Evolutionary conservation across 2,113 vertebrate genomes (phyloP).

Genomic region (Mugil cephalus): DNA sequence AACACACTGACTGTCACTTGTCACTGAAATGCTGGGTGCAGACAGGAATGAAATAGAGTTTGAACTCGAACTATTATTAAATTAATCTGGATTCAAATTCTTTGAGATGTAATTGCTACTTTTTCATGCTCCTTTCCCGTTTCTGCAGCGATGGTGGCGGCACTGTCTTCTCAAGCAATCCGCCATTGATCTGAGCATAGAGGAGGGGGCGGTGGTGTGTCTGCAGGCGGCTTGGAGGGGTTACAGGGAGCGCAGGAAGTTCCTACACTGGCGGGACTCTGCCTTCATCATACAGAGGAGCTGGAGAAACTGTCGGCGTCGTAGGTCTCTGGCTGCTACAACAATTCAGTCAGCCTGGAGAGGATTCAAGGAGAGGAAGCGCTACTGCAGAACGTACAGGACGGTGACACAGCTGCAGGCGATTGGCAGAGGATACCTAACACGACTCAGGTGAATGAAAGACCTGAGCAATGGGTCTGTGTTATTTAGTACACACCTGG

Average conservation of each 20-base stretch:
- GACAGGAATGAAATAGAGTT: no score
- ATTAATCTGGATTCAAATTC: no score
- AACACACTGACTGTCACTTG: no score
- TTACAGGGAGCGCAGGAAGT: conserved; percentile 83
- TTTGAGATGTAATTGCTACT: no score
- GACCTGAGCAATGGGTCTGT: background rate
- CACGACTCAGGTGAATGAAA: conserved; percentile 86
- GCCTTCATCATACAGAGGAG: conserved; percentile 88
- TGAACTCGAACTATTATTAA: no score
- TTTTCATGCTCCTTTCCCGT: background rate
- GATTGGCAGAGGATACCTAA: conserved; percentile 83
- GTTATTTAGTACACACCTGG: no score
- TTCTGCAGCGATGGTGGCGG: conserved; percentile 90
- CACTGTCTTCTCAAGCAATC: conserved; percentile 78
- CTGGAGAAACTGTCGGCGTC: conserved; percentile 83
- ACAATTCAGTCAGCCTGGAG: conserved; percentile 90
- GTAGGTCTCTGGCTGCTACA: conserved; percentile 80
- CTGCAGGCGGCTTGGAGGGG: conserved; percentile 92
- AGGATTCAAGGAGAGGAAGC: conserved; percentile 78
- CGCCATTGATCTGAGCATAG: conserved; percentile 50
- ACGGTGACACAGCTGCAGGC: conserved; percentile 86
- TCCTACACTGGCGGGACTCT: conserved; percentile 85
- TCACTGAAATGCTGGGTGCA: no score
- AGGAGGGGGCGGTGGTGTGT: conserved; percentile 81
- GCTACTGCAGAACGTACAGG: conserved; percentile 69